Percentiles rank a stretch among this genome's conserved stretches.
These are phyloP conservation scores for Darevskia nairensis DNA, from an alignment of 2,797 vertebrate species.

Conservation along the genomic window DNA sequence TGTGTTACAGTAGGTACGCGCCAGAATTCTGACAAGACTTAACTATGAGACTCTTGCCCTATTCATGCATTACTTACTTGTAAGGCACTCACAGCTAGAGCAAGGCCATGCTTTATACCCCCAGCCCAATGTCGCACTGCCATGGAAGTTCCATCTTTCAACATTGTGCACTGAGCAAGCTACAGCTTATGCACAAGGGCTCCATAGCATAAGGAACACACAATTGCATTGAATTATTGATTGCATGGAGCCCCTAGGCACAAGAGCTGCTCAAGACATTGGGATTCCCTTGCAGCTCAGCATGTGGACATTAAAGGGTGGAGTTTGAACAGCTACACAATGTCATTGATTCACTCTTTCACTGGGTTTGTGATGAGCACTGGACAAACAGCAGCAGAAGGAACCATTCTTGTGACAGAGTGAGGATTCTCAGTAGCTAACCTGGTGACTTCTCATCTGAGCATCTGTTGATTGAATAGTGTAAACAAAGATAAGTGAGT, in stretches of 20 bases:
- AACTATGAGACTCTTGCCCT: background rate
- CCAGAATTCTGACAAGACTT: background rate
- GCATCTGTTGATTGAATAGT: conserved; percentile 26
- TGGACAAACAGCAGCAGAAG: background rate
- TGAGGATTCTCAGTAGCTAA: conserved; percentile 9
- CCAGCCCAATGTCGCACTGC: background rate
- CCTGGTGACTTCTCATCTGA: conserved; percentile 23
- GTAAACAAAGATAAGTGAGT: conserved; percentile 33
- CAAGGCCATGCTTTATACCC: background rate
- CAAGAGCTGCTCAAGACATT: background rate
- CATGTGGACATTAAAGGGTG: background rate
- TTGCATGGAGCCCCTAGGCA: background rate
- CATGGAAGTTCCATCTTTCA: background rate
- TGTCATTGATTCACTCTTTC: background rate
- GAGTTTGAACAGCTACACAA: background rate
- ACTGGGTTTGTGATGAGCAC: background rate
- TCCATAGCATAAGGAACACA: background rate
- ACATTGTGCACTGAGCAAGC: background rate
- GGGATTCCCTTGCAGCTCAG: too few relatives aligned
- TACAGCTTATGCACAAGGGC: background rate
- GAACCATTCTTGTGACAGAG: background rate
- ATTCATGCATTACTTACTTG: too few relatives aligned
- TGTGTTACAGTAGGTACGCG: too few relatives aligned
- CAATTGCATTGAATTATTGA: background rate
- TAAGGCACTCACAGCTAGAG: background rate